Base-by-base conservation (phyloP, 2,888 invertebrate genomes). In the Eilema sororculum region DNA sequence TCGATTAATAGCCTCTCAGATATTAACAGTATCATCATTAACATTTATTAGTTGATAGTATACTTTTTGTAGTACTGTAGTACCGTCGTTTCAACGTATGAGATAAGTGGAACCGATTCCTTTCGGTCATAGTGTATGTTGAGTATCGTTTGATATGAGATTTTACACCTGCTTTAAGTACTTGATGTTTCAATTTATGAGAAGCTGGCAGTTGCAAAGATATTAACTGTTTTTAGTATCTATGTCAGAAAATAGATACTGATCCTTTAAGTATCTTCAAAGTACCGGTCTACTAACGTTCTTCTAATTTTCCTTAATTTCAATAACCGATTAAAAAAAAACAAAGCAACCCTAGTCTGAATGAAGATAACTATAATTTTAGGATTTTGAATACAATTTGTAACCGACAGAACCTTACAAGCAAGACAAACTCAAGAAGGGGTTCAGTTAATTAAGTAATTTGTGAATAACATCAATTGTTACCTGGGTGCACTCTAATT, bases 401-500 rank as follows among this genome's bases (percentile, higher is more conserved):
- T n/a, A n/a, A n/a, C n/a, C n/a, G n/a, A n/a, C n/a, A n/a, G n/a
- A n/a, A n/a, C n/a, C n/a, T n/a, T n/a, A n/a, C n/a, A n/a, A n/a
- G n/a, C n/a, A n/a, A n/a, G n/a, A n/a, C n/a, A 4, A 28, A 28
- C 41, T 13, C 20, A 20, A 20, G 5, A 20, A 46, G 46, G 5
- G 20, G 0, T 46, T 6, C 16, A 46, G 5, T 5, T 20, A 5
- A n/a, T n/a, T 46, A 41, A 41, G 16, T 41, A n/a, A n/a, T n/a
- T n/a, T n/a, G n/a, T n/a, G 16, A 3, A 20, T 46, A 46, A 3
- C 41, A 41, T 2, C 16, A 10, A 41, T 41, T 41, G 41, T 41
- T 16, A 16, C 3, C 41, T 68, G 69, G 68, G 22, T 16, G 69
- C 83, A 83, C 77, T 22, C 63, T 75, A 60, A 75, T 81, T 75